Base-by-base conservation (phyloP, 2,888 invertebrate species). In the Aelia acuminata region DNA sequence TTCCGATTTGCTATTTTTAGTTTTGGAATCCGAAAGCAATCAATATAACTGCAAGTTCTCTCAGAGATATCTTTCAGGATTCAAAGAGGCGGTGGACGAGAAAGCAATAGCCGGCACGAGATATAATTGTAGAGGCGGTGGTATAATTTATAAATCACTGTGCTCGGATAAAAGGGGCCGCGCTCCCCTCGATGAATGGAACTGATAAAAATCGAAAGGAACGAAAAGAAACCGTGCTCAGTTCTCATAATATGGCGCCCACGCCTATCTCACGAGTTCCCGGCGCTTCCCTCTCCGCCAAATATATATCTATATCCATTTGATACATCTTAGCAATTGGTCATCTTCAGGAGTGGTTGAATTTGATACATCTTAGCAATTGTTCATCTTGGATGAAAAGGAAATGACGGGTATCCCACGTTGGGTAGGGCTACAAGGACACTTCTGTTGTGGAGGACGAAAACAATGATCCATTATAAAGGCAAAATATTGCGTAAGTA, bases 191-290 rank as follows among this genome's bases (percentile, higher is more conserved):
- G 75, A 75, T 75, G 75, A 75, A 75, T 75, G 75, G 75, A 75
- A 75, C 75, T 75, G 75, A 75, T 75, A 75, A 18, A 39, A 75
- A n/a, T n/a, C n/a, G n/a, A n/a, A n/a, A n/a, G n/a, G n/a, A n/a
- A n/a, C n/a, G n/a, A n/a, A n/a, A n/a, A n/a, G n/a, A n/a, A 35
- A 35, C 70, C 31, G 70, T 57, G 53, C 53, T 75, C 70, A 39
- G 39, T 39, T 75, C 75, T 75, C 39, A 39, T 75, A 18, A 26
- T 26, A 26, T 15, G 26, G 22, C 75, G 39, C 75, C 75, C 39
- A 75, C 75, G 20, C 15, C 57, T 3, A 35, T 75, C 39, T 75
- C 75, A 75, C 39, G 75, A 75, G 39, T 35, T 43, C 39, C 15
- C 39, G 39, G 31, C 15, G 31, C 13, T 70, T 26, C 7, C 53